Base-by-base conservation (phyloP, 2,113 vertebrate genomes). In the Tor tambroides region DNA sequence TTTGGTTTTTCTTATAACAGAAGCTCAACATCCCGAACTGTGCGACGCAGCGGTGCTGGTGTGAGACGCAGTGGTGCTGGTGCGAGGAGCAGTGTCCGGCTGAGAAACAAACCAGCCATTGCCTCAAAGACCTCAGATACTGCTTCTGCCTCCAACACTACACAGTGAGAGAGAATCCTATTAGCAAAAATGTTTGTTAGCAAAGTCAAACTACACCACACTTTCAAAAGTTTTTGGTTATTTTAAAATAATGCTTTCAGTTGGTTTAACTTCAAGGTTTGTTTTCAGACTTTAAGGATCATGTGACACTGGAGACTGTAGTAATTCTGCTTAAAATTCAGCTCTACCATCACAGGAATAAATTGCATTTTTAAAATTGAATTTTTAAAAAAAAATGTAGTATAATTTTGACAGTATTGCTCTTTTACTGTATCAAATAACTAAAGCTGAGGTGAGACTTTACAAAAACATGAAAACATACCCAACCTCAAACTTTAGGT, bases 131-230 rank as follows among this genome's bases (percentile, higher is more conserved):
- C 56, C 49, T 23, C 69, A 6, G 12, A 30, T n/a, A 21, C 51
- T 38, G 46, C 63, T 1, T 76, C 61, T 49, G 30, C 72, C 1
- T 69, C 80, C 30, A 74, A 49, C 69, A 28, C 54, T 26, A 5
- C 87, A 46, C 88, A 90, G 94, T 94, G 65, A 91, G 93, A 85
- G 19, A n/a, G 3, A 21, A 32, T 41, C 12, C 1, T 80, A 56
- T 21, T 46, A 46, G 43, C n/a, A n/a, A n/a, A n/a, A n/a, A n/a
- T n/a, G n/a, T n/a, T n/a, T n/a, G 43, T 46, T 3, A 46, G 43
- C 43, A 46, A 46, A 46, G 43, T 11, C 43, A 46, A 46, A 46
- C 10, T 46, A 46, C 43, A 46, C 43, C 12, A 46, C 11, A 0
- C n/a, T 0, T 46, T 12, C 11, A 46, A 12, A 46, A 12, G 43